These are phyloP conservation scores for Melieria omissa DNA, from an alignment of 2,888 invertebrate genomes.

Conservation along the genomic window DNA sequence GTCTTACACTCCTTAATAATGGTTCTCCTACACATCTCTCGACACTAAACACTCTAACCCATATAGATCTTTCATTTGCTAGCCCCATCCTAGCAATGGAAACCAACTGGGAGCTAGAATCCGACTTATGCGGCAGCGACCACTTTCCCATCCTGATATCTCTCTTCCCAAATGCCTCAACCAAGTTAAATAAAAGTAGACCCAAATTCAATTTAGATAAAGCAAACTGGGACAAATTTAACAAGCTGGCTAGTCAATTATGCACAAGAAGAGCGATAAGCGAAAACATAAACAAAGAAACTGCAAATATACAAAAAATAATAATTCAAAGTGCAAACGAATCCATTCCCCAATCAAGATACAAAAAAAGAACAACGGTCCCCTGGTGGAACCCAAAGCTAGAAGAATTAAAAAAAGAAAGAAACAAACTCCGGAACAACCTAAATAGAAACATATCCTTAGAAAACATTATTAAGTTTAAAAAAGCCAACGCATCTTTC, in stretches of 20 bases:
- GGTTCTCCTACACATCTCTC: constrained; percentile 37
- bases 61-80: constrained; percentile 38
- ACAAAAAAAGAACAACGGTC: not conserved
- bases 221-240: constrained; percentile 14
- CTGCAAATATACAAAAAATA: constrained; percentile 17
- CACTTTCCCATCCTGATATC: constrained; percentile 17
- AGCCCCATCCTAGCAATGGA: constrained; percentile 12
- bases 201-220: not conserved
- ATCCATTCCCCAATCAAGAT: constrained; percentile 14
- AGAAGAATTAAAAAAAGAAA: constrained; percentile 8
- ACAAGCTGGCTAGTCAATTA: not conserved
- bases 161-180: not conserved
- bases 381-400: constrained; percentile 23
- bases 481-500: constrained; percentile 7
- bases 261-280: not conserved
- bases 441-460: constrained; percentile 20
- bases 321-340: constrained; percentile 15
- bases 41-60: constrained; percentile 37
- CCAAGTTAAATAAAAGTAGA: not conserved
- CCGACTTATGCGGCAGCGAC: constrained; percentile 16
- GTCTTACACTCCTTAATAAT: constrained; percentile 18
- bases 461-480: constrained; percentile 14
- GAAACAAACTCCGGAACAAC: constrained; percentile 15
- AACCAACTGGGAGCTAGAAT: not conserved
- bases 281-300: constrained; percentile 20